Evolutionary conservation across 2,888 invertebrate genomes (phyloP), one percentile per base, ranked within the genome.

Genomic region (Ashinkailepas kermadecensis): DNA sequence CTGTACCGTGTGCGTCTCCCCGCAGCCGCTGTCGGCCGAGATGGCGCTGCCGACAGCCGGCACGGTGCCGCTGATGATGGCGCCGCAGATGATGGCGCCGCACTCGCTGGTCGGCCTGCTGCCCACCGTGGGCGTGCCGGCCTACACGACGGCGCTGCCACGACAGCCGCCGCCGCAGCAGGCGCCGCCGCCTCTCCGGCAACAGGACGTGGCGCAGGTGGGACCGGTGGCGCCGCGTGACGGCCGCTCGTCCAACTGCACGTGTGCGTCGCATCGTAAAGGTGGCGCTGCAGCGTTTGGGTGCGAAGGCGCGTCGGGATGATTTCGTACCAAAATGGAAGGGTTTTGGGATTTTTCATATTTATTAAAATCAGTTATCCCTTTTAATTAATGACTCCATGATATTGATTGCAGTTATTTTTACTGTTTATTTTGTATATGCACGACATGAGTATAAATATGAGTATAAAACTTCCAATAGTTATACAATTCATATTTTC

Each of bases 71-170:
- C 15, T 81, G 64, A 56, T 65, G 59, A n/a, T 58, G 57, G 80
- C 80, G 9, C 80, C 64, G 56, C 65, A 80, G 64, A 56, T 65
- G 59, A n/a, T 58, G 57, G 80, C 80, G 9, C 80, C 64, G 56
- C 65, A 80, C 56, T 15, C n/a, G 13, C 56, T 21, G 12, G 23
- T 67, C 64, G 80, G 80, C 56, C 62, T 67, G 6, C 39, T 67
- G 59, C 80, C 80, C 64, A 80, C 67, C 65, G 64, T 67, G 25
- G 64, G 67, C 57, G 56, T 67, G 39, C 65, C 80, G 10, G n/a
- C 64, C 21, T 81, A 65, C 67, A 8, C 70, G 15, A 9, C 57
- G 67, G 57, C n/a, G 67, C 59, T 15, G 12, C 59, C 11, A 15
- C 59, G 12, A 0, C 59, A 59, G 7, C 59, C 59, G 12, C 59